These are phyloP conservation scores for Indicator indicator DNA, from an alignment of 2,113 vertebrate genomes.

Conservation along the genomic window DNA sequence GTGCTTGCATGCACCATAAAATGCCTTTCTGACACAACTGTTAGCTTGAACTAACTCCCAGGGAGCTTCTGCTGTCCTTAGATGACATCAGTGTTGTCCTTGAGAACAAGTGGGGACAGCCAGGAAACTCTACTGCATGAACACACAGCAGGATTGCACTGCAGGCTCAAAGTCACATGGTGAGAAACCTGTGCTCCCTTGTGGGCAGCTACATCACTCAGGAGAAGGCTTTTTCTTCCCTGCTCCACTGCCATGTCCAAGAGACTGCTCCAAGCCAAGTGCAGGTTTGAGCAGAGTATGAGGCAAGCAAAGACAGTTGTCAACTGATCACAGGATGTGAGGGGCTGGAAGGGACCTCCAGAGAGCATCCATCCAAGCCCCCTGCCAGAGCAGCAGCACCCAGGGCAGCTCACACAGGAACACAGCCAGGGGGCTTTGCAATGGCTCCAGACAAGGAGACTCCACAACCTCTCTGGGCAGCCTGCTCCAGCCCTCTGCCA, in stretches of 20 bases:
- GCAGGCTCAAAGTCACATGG: neutral
- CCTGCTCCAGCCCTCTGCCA: no score
- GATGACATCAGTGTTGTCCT: neutral
- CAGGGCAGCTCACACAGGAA: no score
- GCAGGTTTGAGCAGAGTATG: neutral
- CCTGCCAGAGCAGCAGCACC: no score
- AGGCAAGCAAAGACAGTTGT: neutral
- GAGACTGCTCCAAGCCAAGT: neutral
- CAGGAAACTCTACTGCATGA: neutral
- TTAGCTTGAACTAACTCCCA: neutral
- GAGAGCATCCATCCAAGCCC: no score
- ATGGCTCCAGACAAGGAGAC: no score
- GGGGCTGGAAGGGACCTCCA: no score
- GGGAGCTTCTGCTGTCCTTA: neutral
- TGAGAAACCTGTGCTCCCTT: neutral
- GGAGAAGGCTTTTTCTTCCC: neutral
- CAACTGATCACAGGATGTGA: neutral
- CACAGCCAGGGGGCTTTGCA: no score
- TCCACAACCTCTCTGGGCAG: no score
- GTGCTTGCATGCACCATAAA: neutral
- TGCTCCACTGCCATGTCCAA: neutral
- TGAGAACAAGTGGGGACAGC: neutral
- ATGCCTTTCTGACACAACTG: neutral
- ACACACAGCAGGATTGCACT: neutral
- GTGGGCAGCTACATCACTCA: neutral